Percentiles rank a stretch among this genome's conserved stretches.
These are phyloP conservation scores for Sebastes trivittatus DNA, from an alignment of 2,797 vertebrate genomes.

Conservation along the genomic window DNA sequence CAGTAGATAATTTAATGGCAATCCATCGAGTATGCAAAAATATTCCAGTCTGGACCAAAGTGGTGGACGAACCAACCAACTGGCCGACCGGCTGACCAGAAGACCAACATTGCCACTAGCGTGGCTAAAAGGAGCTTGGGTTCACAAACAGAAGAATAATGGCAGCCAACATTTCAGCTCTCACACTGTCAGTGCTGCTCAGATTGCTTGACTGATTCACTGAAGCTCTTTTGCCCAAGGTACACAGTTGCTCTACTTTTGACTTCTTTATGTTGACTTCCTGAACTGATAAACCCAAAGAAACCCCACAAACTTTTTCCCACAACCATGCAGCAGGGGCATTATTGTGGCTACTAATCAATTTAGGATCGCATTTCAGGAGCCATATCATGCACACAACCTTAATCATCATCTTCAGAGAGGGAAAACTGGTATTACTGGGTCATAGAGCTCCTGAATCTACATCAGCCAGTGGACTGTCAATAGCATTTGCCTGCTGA, in stretches of 20 bases:
- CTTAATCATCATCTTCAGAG: neutral
- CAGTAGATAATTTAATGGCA: neutral
- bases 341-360: neutral
- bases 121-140: neutral
- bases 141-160: neutral
- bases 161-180: conserved; percentile 16
- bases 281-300: neutral
- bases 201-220: conserved; percentile 50
- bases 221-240: conserved; percentile 45
- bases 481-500: neutral
- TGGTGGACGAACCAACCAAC: no score
- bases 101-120: neutral
- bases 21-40: neutral
- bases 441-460: neutral
- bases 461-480: neutral
- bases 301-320: neutral
- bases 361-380: neutral
- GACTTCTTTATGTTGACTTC: conserved; percentile 7
- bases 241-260: conserved; percentile 44
- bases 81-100: neutral
- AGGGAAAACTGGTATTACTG: neutral
- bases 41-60: neutral
- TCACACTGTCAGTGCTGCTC: conserved; percentile 44
- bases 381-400: neutral
- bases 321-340: neutral